phyloP scores from a whole-genome alignment of 2,113 vertebrate species.

The Misgurnus anguillicaudatus region DNA sequence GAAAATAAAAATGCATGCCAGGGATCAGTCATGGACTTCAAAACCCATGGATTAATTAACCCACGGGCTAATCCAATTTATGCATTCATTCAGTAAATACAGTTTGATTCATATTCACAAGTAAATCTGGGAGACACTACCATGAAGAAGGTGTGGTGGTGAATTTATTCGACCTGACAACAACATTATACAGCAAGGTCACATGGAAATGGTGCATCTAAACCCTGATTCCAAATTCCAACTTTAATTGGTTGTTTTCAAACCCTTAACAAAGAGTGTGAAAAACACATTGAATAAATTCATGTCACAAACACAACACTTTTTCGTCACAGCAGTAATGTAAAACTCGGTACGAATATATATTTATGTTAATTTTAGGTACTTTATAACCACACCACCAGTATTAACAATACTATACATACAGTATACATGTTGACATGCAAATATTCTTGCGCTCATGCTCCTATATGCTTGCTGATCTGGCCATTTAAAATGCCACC shows the following conservation, averaged over 20 bases:
- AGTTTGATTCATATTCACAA: not conserved
- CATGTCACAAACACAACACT: slow-evolving; percentile 3
- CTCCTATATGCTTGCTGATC: not conserved
- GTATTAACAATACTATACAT: not conserved
- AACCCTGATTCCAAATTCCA: slow-evolving; percentile 21
- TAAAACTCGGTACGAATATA: not conserved
- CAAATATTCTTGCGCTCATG: not conserved
- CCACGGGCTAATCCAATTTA: not conserved
- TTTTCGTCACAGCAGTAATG: slow-evolving; percentile 1
- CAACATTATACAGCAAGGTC: slow-evolving; percentile 35
- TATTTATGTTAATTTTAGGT: slow-evolving; percentile 1
- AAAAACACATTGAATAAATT: slow-evolving; percentile 17
- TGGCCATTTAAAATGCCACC: slow-evolving; percentile 6
- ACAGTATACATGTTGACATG: not conserved
- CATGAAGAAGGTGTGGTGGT: not conserved
- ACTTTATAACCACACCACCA: not conserved
- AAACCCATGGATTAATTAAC: no score
- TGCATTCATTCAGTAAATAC: not conserved
- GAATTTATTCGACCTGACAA: slow-evolving; percentile 33
- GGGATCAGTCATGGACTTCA: no score
- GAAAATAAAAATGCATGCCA: no score
- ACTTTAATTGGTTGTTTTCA: slow-evolving; percentile 49
- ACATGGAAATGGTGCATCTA: slow-evolving; percentile 35
- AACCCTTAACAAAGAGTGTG: slow-evolving; percentile 27
- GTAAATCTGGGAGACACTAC: not conserved